Evolutionary conservation across 2,797 vertebrate species (phyloP).

Genomic region (Sylvia borin): DNA sequence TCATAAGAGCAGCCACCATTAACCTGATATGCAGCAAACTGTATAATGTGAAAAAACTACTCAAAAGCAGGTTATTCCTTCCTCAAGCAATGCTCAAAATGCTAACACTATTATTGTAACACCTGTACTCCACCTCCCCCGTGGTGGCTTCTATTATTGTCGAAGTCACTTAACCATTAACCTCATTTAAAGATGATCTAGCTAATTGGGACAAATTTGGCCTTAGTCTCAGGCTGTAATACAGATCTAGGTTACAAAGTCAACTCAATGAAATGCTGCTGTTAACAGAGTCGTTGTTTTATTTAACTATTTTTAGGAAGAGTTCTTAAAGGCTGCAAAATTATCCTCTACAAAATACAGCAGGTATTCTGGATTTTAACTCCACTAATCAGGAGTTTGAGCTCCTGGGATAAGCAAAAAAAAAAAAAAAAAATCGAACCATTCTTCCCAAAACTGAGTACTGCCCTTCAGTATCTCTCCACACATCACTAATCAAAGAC

Average conservation of each 20-base stretch:
- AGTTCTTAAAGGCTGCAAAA: not conserved
- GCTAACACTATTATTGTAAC: not conserved
- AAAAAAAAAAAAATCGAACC: not conserved
- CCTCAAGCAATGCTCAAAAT: constrained; percentile 9
- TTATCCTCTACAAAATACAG: not conserved
- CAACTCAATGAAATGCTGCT: not conserved
- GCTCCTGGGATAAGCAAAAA: not conserved
- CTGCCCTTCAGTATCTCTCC: not conserved
- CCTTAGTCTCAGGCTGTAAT: constrained; percentile 8
- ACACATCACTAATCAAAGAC: not conserved
- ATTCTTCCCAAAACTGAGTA: not conserved
- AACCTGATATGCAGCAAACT: not conserved
- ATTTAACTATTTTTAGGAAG: not conserved
- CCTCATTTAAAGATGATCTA: constrained; percentile 41
- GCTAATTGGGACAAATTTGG: constrained; percentile 29
- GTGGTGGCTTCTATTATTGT: constrained; percentile 55
- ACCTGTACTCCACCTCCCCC: constrained; percentile 21
- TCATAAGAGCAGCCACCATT: not conserved
- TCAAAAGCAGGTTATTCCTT: constrained; percentile 1
- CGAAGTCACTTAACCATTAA: constrained; percentile 59
- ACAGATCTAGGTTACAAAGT: not conserved
- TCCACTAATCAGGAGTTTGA: not conserved
- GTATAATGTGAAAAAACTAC: not conserved
- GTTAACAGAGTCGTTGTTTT: not conserved
- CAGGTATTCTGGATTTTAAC: not conserved